A percentile compares a stretch with the other conserved stretches of the same genome.
Conservation (phyloP, 2,113 vertebrate genomes). For the Shinisaurus crocodilurus region DNA sequence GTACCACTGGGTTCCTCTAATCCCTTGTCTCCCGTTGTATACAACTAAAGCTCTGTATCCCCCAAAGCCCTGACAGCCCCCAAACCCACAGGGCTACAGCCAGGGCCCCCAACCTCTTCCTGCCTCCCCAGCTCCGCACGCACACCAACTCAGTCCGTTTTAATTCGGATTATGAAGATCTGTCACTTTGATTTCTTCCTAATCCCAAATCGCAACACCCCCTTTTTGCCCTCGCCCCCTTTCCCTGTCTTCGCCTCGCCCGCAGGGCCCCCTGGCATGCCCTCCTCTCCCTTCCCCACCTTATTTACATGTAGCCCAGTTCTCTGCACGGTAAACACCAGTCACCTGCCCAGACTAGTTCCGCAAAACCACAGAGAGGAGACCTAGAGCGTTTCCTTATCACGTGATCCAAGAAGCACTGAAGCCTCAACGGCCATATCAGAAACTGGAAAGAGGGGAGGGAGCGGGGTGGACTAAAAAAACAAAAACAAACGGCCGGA, state of each 20-base stretch:
- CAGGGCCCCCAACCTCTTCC: not conserved
- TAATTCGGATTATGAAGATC: no score
- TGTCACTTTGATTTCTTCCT: no score
- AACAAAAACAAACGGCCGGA: rapidly evolving
- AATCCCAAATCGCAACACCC: not conserved
- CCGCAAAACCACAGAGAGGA: not conserved
- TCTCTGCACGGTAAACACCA: not conserved
- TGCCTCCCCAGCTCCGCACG: no score
- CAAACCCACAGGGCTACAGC: not conserved
- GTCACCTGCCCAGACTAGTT: not conserved
- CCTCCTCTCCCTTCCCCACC: rapidly evolving
- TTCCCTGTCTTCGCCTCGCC: not conserved
- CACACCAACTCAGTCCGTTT: not conserved
- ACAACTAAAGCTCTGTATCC: not conserved
- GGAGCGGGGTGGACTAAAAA: not conserved
- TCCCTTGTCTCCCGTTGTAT: not conserved
- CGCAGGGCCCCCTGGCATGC: rapidly evolving
- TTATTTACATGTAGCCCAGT: not conserved
- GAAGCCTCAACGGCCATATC: not conserved
- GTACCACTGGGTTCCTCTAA: not conserved
- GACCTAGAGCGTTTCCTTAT: not conserved
- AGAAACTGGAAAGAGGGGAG: not conserved
- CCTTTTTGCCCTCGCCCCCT: not conserved
- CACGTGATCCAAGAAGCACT: not conserved
- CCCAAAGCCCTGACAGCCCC: not conserved